Percentiles rank a stretch among this genome's conserved stretches.
Conservation (phyloP, 2,113 vertebrate species). For the Phylloscopus whistleri region DNA sequence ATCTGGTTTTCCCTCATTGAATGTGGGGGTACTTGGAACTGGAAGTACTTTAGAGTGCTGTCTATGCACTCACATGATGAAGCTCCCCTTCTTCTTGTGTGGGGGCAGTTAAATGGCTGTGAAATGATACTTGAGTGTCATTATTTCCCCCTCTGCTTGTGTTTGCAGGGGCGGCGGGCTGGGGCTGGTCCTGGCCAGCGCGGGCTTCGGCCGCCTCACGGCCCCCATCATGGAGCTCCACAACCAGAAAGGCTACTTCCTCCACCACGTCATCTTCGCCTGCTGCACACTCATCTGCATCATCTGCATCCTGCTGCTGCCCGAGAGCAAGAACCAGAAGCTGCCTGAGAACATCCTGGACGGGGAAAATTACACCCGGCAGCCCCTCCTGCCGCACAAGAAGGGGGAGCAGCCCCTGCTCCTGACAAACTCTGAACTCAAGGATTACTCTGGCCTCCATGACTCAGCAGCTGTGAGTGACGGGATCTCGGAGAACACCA, state of each 20-base stretch:
- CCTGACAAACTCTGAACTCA: constrained; percentile 87
- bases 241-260: constrained; percentile 99
- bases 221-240: constrained; percentile 98
- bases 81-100: background rate
- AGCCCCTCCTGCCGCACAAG: constrained; percentile 83
- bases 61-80: rapidly evolving
- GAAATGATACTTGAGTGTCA: background rate
- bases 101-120: background rate
- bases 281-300: constrained; percentile 98
- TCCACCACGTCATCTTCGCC: constrained; percentile 96
- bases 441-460: constrained; percentile 92
- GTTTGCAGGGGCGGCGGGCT: constrained; percentile 86
- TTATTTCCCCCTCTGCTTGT: background rate
- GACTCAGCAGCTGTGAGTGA: constrained; percentile 78
- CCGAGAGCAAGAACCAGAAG: constrained; percentile 88
- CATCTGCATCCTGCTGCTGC: constrained; percentile 96
- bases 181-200: constrained; percentile 92
- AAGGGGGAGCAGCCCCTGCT: constrained; percentile 94
- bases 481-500: constrained; percentile 76
- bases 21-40: background rate
- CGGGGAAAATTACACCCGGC: constrained; percentile 90
- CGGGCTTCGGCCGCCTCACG: constrained; percentile 93
- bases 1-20: background rate
- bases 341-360: constrained; percentile 91
- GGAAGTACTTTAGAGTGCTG: background rate